Evolutionary conservation across 1,140 invertebrate species (phyloP).

Genomic region (Temnothorax longispinosus): DNA sequence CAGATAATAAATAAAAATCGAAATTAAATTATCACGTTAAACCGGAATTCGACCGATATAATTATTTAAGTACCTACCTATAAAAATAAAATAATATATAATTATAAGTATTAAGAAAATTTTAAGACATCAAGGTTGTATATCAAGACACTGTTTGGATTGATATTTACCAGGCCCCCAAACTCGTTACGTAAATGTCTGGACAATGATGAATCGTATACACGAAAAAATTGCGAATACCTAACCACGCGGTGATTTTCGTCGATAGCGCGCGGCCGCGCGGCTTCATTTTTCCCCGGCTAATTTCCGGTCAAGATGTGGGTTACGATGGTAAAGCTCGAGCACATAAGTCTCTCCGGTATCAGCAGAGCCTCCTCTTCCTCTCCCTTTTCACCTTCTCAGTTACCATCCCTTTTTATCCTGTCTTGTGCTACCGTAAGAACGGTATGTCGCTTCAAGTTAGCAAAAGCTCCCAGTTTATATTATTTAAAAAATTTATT

Average conservation of each 20-base stretch:
- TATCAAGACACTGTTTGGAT: conserved; percentile 9
- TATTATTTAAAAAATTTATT: background rate
- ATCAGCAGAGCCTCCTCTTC: conserved; percentile 32
- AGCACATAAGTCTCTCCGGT: conserved; percentile 52
- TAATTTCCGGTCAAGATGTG: conserved; percentile 61
- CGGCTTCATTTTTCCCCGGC: conserved; percentile 48
- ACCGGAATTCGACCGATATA: background rate
- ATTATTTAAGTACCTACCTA: background rate
- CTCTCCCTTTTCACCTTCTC: background rate
- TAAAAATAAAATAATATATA: background rate
- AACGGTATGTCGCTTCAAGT: background rate
- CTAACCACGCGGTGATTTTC: conserved; percentile 43
- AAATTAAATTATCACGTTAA: background rate
- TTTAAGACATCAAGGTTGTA: background rate
- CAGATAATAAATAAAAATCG: background rate
- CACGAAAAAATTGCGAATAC: conserved; percentile 50
- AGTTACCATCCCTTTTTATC: conserved; percentile 14
- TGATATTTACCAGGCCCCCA: conserved; percentile 14
- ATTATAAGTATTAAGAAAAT: background rate
- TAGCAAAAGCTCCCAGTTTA: background rate
- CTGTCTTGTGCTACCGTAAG: background rate
- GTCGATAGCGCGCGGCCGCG: conserved; percentile 46
- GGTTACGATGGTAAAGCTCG: conserved; percentile 57
- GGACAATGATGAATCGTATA: conserved; percentile 49
- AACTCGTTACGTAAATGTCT: conserved; percentile 51